Conservation (phyloP, 2,888 invertebrate species). For the Drosophila flavopinicola region DNA sequence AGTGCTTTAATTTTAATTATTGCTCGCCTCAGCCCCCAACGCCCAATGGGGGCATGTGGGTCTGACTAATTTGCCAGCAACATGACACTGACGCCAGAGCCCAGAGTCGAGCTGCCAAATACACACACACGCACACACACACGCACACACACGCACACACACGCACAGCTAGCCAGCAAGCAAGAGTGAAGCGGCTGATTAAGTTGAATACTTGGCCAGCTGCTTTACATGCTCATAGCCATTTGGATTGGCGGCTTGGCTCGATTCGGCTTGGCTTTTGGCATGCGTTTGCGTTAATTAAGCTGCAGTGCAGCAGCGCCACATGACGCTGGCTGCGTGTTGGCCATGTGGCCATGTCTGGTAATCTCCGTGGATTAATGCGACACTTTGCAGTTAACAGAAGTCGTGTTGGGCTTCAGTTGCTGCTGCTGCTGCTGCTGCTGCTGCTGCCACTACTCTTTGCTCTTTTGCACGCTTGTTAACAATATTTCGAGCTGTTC, state of each 20-base stretch:
- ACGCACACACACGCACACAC: background rate
- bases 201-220: conserved; percentile 68
- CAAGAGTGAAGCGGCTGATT: conserved; percentile 59
- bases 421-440: conserved; percentile 6
- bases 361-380: conserved; percentile 77
- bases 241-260: conserved; percentile 23
- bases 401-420: conserved; percentile 58
- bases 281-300: conserved; percentile 74
- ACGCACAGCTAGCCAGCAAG: background rate
- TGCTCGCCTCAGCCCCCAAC: conserved; percentile 24
- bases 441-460: conserved; percentile 28
- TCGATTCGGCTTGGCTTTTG: conserved; percentile 54
- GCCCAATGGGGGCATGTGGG: conserved; percentile 24
- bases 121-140: conserved; percentile 1
- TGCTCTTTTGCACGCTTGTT: conserved; percentile 72
- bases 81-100: conserved; percentile 65
- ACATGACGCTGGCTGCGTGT: conserved; percentile 47
- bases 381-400: conserved; percentile 69
- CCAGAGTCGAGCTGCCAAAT: background rate
- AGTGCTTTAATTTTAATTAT: conserved; percentile 76
- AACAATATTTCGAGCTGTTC: conserved; percentile 74
- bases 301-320: conserved; percentile 55
- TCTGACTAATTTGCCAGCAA: conserved; percentile 74
- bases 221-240: conserved; percentile 45
- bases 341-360: conserved; percentile 60